phyloP scores from a whole-genome alignment of 2,113 vertebrate genomes.

The Clarias gariepinus region DNA sequence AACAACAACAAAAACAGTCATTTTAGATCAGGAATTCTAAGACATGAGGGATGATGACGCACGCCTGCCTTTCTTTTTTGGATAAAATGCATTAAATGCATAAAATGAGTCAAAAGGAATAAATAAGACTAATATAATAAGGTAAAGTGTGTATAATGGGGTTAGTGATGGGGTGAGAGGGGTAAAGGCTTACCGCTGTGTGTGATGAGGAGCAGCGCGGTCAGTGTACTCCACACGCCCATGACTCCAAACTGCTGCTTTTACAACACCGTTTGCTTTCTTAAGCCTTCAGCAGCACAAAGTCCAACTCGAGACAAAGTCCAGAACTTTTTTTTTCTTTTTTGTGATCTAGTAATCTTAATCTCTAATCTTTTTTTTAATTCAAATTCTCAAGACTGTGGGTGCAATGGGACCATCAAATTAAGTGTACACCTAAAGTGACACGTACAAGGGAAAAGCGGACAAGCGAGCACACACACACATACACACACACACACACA shows the following conservation, averaged over 20 bases:
- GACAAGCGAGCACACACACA: conserved; percentile 31
- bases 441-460: conserved; percentile 38
- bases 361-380: neutral
- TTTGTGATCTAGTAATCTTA: neutral
- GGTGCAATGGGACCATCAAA: neutral
- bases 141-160: neutral
- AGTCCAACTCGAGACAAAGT: conserved; percentile 42
- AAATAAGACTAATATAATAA: too few relatives aligned
- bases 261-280: conserved; percentile 11
- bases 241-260: conserved; percentile 48
- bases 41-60: too few relatives aligned
- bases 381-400: neutral
- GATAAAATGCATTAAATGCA: neutral
- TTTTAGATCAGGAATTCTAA: neutral
- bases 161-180: neutral
- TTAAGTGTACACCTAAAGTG: conserved; percentile 36
- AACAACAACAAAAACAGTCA: neutral
- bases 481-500: conserved; percentile 43
- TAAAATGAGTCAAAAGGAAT: neutral
- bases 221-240: conserved; percentile 59
- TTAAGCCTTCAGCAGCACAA: conserved; percentile 60
- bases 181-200: conserved; percentile 62
- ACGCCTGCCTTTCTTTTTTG: neutral
- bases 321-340: neutral
- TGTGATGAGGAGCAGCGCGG: conserved; percentile 58